Percentiles rank a stretch among this genome's conserved stretches.
Conservation (phyloP, 2,888 invertebrate species). For the Dasysyrphus tricinctus region DNA sequence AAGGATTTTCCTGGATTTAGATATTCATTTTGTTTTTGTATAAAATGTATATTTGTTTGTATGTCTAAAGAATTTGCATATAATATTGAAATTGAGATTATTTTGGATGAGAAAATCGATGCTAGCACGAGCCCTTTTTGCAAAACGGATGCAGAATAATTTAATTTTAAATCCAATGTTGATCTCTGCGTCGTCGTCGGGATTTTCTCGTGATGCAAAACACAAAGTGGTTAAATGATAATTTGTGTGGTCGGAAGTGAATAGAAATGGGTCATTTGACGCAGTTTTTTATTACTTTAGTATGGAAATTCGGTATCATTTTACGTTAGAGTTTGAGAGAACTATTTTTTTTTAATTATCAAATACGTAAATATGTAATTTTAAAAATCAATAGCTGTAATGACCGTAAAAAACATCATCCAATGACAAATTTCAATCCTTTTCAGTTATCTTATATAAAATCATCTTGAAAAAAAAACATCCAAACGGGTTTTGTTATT, state of each 20-base stretch:
- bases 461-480: too few species aligned
- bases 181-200: background rate
- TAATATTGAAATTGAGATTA: slow-evolving; percentile 15
- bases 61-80: background rate
- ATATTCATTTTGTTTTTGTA: background rate
- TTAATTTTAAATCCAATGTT: slow-evolving; percentile 23
- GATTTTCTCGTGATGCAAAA: slow-evolving; percentile 7
- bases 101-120: slow-evolving; percentile 4
- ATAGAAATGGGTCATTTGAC: background rate
- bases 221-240: slow-evolving; percentile 21
- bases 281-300: too few species aligned
- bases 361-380: too few species aligned
- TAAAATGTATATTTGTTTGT: background rate
- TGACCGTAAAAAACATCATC: too few species aligned
- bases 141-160: slow-evolving; percentile 21
- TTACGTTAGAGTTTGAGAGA: too few species aligned
- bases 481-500: too few species aligned
- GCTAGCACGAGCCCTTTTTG: background rate
- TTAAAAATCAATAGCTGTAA: too few species aligned
- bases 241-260: slow-evolving; percentile 9
- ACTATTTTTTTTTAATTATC: too few species aligned
- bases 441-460: too few species aligned
- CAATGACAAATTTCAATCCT: too few species aligned
- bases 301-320: too few species aligned
- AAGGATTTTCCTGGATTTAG: slow-evolving; percentile 14